phyloP scores from a whole-genome alignment of 1,140 invertebrate genomes.

The Anoplolepis gracilipes region DNA sequence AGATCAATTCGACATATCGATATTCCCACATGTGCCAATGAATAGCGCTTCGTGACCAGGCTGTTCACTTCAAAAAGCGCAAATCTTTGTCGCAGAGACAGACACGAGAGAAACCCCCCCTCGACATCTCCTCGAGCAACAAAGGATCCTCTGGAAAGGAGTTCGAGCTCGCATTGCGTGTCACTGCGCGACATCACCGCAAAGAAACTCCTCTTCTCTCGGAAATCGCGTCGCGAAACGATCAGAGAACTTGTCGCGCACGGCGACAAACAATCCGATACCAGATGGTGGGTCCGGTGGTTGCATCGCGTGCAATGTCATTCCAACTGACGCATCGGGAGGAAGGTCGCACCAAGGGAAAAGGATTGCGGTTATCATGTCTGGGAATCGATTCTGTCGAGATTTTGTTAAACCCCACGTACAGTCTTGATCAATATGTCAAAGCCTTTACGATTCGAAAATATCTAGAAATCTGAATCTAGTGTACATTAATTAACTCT shows the following conservation, averaged over 20 bases:
- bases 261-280: slow-evolving; percentile 74
- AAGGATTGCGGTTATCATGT: slow-evolving; percentile 75
- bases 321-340: slow-evolving; percentile 73
- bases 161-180: slow-evolving; percentile 69
- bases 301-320: slow-evolving; percentile 81
- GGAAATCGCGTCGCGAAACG: slow-evolving; percentile 64
- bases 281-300: slow-evolving; percentile 74
- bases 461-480: background rate
- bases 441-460: background rate
- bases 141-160: slow-evolving; percentile 54
- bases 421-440: slow-evolving; percentile 31
- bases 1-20: slow-evolving; percentile 11
- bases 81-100: slow-evolving; percentile 37
- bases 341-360: slow-evolving; percentile 74
- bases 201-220: slow-evolving; percentile 36
- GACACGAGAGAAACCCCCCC: slow-evolving; percentile 22
- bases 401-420: slow-evolving; percentile 70
- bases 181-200: slow-evolving; percentile 64
- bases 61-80: slow-evolving; percentile 4
- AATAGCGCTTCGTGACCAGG: slow-evolving; percentile 47
- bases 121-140: slow-evolving; percentile 25
- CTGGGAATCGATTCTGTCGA: slow-evolving; percentile 67
- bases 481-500: too few relatives aligned
- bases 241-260: slow-evolving; percentile 74
- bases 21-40: slow-evolving; percentile 34